Evolutionary conservation across 2,888 invertebrate species (phyloP), one percentile per base, ranked within the genome.

Genomic region (Ommatoiulus sabulosus): DNA sequence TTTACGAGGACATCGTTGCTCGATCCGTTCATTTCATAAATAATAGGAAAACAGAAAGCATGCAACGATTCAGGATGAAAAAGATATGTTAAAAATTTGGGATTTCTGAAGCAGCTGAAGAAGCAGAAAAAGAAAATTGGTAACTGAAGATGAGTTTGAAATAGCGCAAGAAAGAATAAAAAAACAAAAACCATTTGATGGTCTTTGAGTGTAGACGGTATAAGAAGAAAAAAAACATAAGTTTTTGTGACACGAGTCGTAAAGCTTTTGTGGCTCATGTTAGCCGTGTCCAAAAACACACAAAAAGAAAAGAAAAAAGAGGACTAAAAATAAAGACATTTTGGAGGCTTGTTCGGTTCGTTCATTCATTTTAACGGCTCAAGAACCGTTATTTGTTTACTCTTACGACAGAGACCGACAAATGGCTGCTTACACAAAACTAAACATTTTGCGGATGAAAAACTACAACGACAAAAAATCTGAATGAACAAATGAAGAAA

Each of bases 331-430:
- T 72, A 72, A 72, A 20, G 72, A 72, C 20, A 72, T 72, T 72
- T 72, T 72, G 24, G 72, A 72, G 20, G 72, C 63, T 63, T 63
- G 63, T 20, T 20, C 20, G 20, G 63, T 63, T 63, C 63, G 63
- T 63, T 63, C 63, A 63, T 63, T 63, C 63, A 63, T 63, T 63
- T 63, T 63, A 63, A 63, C n/a, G 63, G n/a, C 24, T 72, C n/a
- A n/a, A n/a, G n/a, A 17, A 3, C 20, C 24, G 72, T 10, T 72
- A 72, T 24, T 72, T 72, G 72, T 72, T 72, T 72, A 72, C 72
- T 72, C 24, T 72, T 1, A 24, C 24, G 24, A 24, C 24, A 20
- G 24, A n/a, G n/a, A n/a, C n/a, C n/a, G n/a, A 72, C 0, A 72
- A 72, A 24, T 72, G 24, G 7, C 24, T 8, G 24, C 8, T 20